Base-by-base conservation (phyloP, 2,113 vertebrate species). In the Callopanchax toddi region DNA sequence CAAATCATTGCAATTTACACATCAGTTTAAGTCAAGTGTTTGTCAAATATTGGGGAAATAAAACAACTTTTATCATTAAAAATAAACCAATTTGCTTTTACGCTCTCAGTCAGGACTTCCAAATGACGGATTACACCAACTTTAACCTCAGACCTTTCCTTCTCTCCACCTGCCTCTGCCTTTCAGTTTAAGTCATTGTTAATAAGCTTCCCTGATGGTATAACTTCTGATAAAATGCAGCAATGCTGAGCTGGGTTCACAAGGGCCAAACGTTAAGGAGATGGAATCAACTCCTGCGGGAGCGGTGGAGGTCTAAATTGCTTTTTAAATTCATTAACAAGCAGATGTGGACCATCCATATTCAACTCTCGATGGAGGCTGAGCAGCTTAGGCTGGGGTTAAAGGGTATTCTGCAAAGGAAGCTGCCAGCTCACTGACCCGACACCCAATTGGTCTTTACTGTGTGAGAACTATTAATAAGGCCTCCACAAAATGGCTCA, bases 281-380 rank as follows among this genome's bases (percentile, higher is more conserved):
- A 88, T 84, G 63, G 68, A 82, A 87, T 89, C 71, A 74, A 82
- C 46, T 90, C 87, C 59, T 59, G 60, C 20, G 76, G 74, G 83
- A 86, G 76, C 18, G 1, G 11, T 66, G 70, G 10, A 69, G 71
- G 64, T 36, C 64, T 76, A 83, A 89, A 90, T 89, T 85, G 84
- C 83, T 90, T 86, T 77, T 87, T 85, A 82, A 87, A 87, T 87
- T 88, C 78, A 86, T 91, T 91, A 89, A 83, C 77, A 82, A 82
- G 88, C 81, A 86, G 83, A 87, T 88, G 84, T 82, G 61, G 63
- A 74, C 76, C 65, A 77, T 90, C 80, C 79, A 82, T 78, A 71
- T 84, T 71, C 67, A 63, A 46, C 48, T 74, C 76, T 67, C 71
- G 13, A 50, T 59, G 55, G 80, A 73, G 60, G 68, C 74, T 62